Conservation (phyloP, 2,888 invertebrate genomes). For the Ophraella communa region DNA sequence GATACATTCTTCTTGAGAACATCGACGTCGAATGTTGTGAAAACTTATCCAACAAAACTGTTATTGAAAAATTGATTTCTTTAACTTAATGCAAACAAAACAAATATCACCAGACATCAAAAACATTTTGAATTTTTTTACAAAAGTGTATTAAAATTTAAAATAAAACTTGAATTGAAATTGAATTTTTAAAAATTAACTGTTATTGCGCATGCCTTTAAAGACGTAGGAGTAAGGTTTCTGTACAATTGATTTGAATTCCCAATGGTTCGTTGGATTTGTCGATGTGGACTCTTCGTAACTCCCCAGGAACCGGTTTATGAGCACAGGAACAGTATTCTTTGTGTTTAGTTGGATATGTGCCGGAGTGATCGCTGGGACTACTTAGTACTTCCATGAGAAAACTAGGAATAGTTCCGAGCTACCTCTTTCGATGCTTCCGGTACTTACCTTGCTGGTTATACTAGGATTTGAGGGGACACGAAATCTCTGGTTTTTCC, state of each 20-base stretch:
- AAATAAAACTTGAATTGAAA: no score
- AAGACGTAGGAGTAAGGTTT: no score
- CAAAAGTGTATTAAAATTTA: no score
- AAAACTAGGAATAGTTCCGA: slow-evolving; percentile 89
- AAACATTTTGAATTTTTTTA: no score
- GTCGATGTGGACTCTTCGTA: slow-evolving; percentile 88
- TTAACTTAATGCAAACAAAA: no score
- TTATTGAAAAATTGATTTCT: no score
- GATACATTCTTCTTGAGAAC: no score
- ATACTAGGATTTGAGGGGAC: slow-evolving; percentile 95
- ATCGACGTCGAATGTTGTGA: no score
- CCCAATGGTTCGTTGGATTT: slow-evolving; percentile 93
- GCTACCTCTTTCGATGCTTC: slow-evolving; percentile 79
- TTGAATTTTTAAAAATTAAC: no score
- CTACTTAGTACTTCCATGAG: slow-evolving; percentile 84
- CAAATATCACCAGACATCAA: no score
- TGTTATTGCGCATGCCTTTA: no score
- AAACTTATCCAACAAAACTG: no score
- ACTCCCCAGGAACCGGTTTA: slow-evolving; percentile 80
- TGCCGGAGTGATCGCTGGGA: slow-evolving; percentile 54
- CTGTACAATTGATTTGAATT: slow-evolving; percentile 89
- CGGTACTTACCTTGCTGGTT: slow-evolving; percentile 74
- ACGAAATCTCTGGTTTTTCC: slow-evolving; percentile 81
- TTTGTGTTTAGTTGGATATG: slow-evolving; percentile 53
- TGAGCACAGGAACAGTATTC: slow-evolving; percentile 59